Percentiles rank a stretch among this genome's conserved stretches.
Evolutionary conservation across 2,113 vertebrate species (phyloP).

Genomic region (Hipposideros armiger): DNA sequence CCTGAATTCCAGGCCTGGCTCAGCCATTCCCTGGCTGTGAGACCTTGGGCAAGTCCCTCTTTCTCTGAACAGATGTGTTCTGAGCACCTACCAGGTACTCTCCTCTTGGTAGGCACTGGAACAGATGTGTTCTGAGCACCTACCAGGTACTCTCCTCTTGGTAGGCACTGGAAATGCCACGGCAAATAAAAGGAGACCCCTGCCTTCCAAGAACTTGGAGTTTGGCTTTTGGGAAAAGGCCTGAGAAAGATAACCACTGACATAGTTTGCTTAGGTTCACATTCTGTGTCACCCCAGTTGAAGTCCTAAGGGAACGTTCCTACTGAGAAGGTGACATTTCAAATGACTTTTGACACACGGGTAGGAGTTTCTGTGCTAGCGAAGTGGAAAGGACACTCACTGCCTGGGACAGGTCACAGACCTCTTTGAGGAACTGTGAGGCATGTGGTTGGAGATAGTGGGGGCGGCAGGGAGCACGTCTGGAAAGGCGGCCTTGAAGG

Average conservation of each 20-base stretch:
- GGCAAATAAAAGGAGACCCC: background rate
- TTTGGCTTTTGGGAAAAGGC: background rate
- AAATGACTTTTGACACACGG: background rate
- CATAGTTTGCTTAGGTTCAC: background rate
- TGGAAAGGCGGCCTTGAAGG: background rate
- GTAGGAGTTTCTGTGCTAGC: background rate
- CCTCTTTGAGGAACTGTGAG: slow-evolving; percentile 64
- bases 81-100: background rate
- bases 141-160: background rate
- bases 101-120: background rate
- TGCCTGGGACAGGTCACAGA: background rate
- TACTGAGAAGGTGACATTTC: slow-evolving; percentile 64
- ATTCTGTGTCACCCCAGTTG: background rate
- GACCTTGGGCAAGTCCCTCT: background rate
- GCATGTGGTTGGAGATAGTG: background rate
- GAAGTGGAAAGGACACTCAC: slow-evolving; percentile 37
- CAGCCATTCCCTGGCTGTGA: no score
- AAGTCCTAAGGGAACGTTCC: background rate
- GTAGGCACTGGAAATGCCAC: background rate
- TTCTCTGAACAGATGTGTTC: background rate
- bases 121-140: background rate
- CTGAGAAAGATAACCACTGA: background rate
- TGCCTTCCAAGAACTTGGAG: background rate
- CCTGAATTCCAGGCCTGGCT: background rate
- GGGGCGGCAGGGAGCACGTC: background rate